Evolutionary conservation across 2,113 vertebrate species (phyloP).

Genomic region (Ptilonorhynchus violaceus): DNA sequence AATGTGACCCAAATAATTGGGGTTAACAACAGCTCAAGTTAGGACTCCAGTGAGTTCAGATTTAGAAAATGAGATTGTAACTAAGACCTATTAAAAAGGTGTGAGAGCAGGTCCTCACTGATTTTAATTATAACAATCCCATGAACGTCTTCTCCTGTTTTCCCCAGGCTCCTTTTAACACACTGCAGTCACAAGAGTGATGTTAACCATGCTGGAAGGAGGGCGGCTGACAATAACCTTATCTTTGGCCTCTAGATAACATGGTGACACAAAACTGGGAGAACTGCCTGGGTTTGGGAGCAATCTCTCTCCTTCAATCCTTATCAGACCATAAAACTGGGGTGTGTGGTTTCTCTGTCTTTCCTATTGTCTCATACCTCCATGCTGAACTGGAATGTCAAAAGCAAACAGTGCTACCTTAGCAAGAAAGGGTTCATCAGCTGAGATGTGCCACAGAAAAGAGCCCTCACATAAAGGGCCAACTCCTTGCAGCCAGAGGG

Average conservation of each 20-base stretch:
- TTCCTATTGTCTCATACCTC: background rate
- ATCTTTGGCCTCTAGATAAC: background rate
- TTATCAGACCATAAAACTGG: background rate
- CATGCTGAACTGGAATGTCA: background rate
- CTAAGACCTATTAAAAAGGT: background rate
- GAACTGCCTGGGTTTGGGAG: background rate
- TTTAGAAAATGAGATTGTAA: background rate
- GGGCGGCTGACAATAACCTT: background rate
- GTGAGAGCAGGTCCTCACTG: background rate
- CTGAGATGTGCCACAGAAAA: background rate
- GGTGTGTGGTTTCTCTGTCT: background rate
- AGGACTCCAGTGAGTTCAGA: background rate
- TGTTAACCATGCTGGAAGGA: background rate
- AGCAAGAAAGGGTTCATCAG: rapidly evolving
- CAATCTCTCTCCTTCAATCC: background rate
- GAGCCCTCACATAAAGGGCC: rapidly evolving
- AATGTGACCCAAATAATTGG: background rate
- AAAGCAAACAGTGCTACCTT: background rate
- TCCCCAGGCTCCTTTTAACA: background rate
- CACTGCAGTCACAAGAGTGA: background rate
- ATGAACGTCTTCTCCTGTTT: background rate
- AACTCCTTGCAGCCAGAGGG: background rate
- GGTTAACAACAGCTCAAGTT: background rate
- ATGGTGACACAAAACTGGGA: background rate
- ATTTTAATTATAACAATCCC: background rate